A percentile compares a stretch with the other conserved stretches of the same genome.
These are phyloP conservation scores for Lophotriccus pileatus DNA, from an alignment of 2,797 vertebrate species.

Conservation along the genomic window DNA sequence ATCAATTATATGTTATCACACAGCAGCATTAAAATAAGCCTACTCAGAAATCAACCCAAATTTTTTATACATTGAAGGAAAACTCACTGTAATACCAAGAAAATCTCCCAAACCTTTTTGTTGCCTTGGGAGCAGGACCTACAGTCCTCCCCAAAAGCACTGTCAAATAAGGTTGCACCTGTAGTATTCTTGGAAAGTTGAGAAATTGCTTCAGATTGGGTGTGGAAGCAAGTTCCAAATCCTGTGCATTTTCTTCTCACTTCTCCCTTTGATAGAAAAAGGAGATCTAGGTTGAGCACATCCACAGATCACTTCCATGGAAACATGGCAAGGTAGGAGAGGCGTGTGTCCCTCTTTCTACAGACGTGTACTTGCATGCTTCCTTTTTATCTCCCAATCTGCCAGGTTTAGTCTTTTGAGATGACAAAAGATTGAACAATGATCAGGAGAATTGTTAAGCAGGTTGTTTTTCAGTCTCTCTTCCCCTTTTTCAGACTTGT, in stretches of 20 bases:
- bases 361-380: conserved; percentile 40
- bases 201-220: conserved; percentile 35
- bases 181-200: neutral
- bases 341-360: conserved; percentile 12
- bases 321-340: conserved; percentile 50
- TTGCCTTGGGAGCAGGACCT: neutral
- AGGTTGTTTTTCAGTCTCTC: conserved; percentile 25
- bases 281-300: neutral
- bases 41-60: neutral
- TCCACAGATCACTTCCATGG: conserved; percentile 63
- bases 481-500: neutral
- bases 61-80: neutral
- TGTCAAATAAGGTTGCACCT: neutral
- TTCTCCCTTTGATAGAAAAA: neutral
- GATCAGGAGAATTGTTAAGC: conserved; percentile 7
- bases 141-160: neutral
- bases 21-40: conserved; percentile 20
- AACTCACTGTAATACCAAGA: neutral
- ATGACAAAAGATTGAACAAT: conserved; percentile 22
- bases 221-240: conserved; percentile 44
- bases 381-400: conserved; percentile 24
- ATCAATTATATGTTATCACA: neutral
- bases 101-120: neutral
- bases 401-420: neutral
- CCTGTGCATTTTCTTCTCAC: conserved; percentile 9